Conservation (phyloP, 2,888 invertebrate genomes). For the Adela reaumurella region DNA sequence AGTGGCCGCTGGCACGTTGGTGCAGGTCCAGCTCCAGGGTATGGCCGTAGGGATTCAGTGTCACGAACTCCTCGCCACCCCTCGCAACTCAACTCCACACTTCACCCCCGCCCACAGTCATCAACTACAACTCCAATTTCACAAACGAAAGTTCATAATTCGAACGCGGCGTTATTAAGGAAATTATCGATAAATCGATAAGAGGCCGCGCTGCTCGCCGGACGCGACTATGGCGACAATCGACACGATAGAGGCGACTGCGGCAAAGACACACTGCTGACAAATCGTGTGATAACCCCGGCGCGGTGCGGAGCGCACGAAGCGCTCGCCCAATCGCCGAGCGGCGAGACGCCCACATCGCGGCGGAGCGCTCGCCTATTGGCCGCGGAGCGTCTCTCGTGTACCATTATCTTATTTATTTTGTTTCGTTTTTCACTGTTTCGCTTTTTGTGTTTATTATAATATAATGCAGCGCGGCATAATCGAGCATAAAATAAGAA, state of each 20-base stretch:
- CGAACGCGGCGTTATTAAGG: slow-evolving; percentile 22
- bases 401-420: slow-evolving; percentile 2
- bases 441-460: background rate
- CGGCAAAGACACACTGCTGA: slow-evolving; percentile 38
- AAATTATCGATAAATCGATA: slow-evolving; percentile 28
- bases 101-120: background rate
- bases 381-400: slow-evolving; percentile 49
- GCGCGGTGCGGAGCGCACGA: slow-evolving; percentile 15
- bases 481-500: slow-evolving; percentile 2
- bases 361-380: slow-evolving; percentile 35
- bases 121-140: background rate
- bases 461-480: slow-evolving; percentile 1
- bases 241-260: slow-evolving; percentile 50
- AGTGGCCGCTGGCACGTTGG: slow-evolving; percentile 73
- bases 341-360: slow-evolving; percentile 45
- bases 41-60: slow-evolving; percentile 34
- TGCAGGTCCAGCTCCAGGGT: slow-evolving; percentile 75
- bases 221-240: slow-evolving; percentile 51
- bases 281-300: slow-evolving; percentile 50
- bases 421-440: background rate
- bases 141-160: too few species aligned
- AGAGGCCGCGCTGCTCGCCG: slow-evolving; percentile 31
- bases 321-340: slow-evolving; percentile 35
- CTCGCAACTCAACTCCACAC: slow-evolving; percentile 4
- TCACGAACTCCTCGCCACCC: background rate